Evolutionary conservation across 37 sponge, comb jelly and placozoan species (phyloP).

Genomic region (Oopsacas minuta): DNA sequence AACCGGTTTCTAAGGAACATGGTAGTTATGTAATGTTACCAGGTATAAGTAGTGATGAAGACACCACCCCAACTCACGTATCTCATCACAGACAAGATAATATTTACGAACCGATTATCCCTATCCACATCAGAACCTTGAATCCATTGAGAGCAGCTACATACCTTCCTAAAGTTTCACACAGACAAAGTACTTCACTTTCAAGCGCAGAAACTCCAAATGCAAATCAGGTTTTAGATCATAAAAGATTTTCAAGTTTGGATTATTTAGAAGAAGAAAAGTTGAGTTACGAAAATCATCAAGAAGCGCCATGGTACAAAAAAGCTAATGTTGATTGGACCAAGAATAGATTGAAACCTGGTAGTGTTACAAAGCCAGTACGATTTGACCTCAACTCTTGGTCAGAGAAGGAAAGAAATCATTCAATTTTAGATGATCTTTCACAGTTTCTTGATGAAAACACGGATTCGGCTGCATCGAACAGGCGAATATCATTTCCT

Average conservation of each 20-base stretch:
- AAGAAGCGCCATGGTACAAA: neutral
- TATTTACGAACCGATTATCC: neutral
- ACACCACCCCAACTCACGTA: neutral
- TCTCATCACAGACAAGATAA: neutral
- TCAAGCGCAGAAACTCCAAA: neutral
- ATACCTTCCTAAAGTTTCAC: neutral
- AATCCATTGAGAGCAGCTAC: neutral
- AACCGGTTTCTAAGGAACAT: neutral
- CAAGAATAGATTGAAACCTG: neutral
- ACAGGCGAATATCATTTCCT: neutral
- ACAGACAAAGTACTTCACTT: neutral
- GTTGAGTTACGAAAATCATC: neutral
- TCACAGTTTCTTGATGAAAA: neutral
- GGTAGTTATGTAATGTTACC: neutral
- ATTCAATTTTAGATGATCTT: neutral
- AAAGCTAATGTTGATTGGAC: conserved; percentile 13
- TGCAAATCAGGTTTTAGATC: neutral
- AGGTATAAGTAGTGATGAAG: neutral
- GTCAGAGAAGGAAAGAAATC: neutral
- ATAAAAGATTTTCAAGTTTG: neutral
- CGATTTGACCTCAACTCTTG: neutral
- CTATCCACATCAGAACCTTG: neutral
- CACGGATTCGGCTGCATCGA: neutral
- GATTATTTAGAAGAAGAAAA: neutral
- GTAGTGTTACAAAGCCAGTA: neutral